These are phyloP conservation scores for Ploceus nigricollis DNA, from an alignment of 2,113 vertebrate species.

Conservation along the genomic window DNA sequence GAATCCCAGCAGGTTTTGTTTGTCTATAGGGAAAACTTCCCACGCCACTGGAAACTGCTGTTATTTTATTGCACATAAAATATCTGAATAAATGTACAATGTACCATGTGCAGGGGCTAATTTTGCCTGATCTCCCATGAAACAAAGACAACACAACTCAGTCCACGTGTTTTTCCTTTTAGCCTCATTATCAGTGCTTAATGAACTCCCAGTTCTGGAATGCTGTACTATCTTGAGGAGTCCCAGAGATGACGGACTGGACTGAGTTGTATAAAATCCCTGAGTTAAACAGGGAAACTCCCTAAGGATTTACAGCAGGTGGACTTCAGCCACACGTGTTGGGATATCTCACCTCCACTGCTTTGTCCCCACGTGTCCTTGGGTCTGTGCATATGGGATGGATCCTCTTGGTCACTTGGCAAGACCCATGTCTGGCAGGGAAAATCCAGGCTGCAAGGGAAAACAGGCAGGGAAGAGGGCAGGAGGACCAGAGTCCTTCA, in stretches of 20 bases:
- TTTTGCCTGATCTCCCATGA: not conserved
- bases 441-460: not conserved
- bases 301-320: not conserved
- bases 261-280: not conserved
- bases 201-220: not conserved
- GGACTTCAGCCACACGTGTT: not conserved
- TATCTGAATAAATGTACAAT: not conserved
- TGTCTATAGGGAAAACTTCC: not conserved
- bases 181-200: not conserved
- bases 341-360: not conserved
- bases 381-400: fast-evolving
- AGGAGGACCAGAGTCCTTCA: not conserved
- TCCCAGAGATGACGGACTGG: not conserved
- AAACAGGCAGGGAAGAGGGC: not conserved
- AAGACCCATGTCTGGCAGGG: not conserved
- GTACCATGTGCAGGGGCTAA: not conserved
- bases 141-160: not conserved
- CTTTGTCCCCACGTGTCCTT: fast-evolving
- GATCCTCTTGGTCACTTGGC: not conserved
- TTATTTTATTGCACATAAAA: not conserved
- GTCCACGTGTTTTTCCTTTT: not conserved
- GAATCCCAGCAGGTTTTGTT: not conserved
- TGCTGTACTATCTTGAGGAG: not conserved
- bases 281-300: not conserved
- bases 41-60: fast-evolving